A percentile compares a stretch with the other conserved stretches of the same genome.
Evolutionary conservation across 1,140 invertebrate genomes (phyloP).

Genomic region (Heliconius melpomene): DNA sequence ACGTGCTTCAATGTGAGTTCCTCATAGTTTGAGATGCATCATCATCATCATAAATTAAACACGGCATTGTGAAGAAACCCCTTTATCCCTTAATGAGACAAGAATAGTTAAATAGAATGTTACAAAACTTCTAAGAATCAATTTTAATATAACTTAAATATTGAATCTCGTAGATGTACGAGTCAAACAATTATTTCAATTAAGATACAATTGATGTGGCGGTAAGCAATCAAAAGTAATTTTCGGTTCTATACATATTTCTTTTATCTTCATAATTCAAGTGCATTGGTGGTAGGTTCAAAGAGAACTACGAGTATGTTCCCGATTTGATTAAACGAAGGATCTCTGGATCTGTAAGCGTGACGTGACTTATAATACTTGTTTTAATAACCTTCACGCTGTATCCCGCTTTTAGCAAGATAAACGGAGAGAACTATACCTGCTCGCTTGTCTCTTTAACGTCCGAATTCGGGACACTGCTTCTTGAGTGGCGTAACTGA

Average conservation of each 20-base stretch:
- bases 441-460: no score
- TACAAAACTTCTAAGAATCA: not conserved
- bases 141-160: not conserved
- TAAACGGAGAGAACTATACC: no score
- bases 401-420: no score
- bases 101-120: conserved; percentile 13
- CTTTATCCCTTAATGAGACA: conserved; percentile 28
- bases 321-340: not conserved
- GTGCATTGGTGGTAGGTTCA: not conserved
- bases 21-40: conserved; percentile 27
- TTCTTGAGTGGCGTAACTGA: no score
- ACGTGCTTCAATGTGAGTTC: conserved; percentile 44
- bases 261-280: not conserved
- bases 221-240: not conserved
- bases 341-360: no score
- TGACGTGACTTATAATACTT: no score
- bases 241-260: not conserved
- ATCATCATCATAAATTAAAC: conserved; percentile 32
- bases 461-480: no score
- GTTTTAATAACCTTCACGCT: no score
- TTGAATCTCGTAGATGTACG: not conserved
- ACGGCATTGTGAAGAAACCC: conserved; percentile 17
- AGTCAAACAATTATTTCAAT: conserved; percentile 6
- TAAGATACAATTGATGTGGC: not conserved
- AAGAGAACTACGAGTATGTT: not conserved